A percentile compares a stretch with the other conserved stretches of the same genome.
These are phyloP conservation scores for Pomatostomus ruficeps DNA, from an alignment of 2,113 vertebrate genomes.

Conservation along the genomic window DNA sequence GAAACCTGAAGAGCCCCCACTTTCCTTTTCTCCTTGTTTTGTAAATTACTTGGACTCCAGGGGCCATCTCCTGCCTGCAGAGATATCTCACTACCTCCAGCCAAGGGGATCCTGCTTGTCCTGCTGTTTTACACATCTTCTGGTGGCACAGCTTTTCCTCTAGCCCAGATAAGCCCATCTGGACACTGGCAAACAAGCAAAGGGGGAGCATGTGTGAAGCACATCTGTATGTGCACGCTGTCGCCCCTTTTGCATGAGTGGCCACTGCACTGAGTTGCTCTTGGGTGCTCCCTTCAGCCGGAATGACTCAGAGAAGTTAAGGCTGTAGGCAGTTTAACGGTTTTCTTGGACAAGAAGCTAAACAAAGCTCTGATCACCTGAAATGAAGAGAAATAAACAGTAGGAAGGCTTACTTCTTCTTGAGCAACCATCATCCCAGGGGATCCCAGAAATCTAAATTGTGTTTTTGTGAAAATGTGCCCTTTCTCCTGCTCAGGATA, in stretches of 20 bases:
- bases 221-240: fast-evolving
- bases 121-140: background rate
- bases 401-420: background rate
- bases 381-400: background rate
- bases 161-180: background rate
- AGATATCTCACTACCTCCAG: background rate
- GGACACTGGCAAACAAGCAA: background rate
- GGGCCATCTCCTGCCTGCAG: fast-evolving
- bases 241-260: fast-evolving
- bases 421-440: background rate
- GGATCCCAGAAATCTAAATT: background rate
- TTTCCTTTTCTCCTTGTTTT: background rate
- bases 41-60: background rate
- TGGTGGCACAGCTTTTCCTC: background rate
- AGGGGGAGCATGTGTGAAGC: background rate
- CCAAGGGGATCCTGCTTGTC: background rate
- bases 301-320: background rate
- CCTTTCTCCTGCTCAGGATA: background rate
- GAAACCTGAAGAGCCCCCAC: fast-evolving
- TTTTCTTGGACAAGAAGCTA: background rate
- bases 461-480: background rate
- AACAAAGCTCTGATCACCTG: background rate
- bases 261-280: background rate
- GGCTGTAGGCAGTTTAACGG: background rate
- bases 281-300: background rate